These are phyloP conservation scores for Panurus biarmicus DNA, from an alignment of 2,113 vertebrate species.

Conservation along the genomic window DNA sequence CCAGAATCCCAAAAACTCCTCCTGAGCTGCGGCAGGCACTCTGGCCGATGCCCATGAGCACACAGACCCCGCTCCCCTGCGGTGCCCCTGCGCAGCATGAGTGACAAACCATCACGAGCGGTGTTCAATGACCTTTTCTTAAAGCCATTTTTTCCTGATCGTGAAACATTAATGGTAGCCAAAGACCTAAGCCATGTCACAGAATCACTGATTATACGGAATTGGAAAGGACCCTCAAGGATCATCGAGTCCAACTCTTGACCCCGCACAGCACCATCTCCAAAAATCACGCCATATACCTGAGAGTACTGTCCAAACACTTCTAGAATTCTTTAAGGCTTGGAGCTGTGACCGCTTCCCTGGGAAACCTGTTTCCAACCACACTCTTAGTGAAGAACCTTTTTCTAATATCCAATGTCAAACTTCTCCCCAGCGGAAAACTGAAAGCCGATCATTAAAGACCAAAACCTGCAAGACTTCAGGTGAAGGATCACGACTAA, in stretches of 20 bases:
- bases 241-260: background rate
- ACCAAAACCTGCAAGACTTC: background rate
- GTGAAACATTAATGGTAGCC: background rate
- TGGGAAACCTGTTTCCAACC: background rate
- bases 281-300: background rate
- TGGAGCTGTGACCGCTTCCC: background rate
- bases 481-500: background rate
- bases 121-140: accelerated
- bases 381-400: background rate
- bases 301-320: background rate
- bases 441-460: background rate
- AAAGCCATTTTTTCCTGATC: background rate
- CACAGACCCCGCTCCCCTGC: background rate
- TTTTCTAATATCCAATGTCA: background rate
- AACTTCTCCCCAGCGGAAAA: accelerated
- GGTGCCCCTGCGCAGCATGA: background rate
- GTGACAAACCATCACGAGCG: background rate
- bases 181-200: background rate
- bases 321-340: background rate
- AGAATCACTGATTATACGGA: background rate
- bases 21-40: background rate
- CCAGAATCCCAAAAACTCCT: background rate
- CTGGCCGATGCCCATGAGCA: accelerated
- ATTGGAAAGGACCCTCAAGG: background rate
- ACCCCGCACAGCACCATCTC: background rate